Conservation (phyloP, 2,888 invertebrate species). For the Mesorhabditis belari region DNA sequence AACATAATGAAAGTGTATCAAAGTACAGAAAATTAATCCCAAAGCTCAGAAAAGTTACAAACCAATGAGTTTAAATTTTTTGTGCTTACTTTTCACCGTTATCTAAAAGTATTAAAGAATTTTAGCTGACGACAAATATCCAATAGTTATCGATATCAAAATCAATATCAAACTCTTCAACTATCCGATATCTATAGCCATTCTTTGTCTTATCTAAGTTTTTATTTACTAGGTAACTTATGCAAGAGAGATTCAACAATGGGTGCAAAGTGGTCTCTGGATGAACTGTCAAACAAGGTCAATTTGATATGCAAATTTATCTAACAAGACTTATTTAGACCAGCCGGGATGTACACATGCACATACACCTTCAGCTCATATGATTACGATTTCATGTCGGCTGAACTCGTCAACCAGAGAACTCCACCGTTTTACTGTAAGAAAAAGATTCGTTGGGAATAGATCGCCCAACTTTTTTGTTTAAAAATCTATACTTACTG, state of each 20-base stretch:
- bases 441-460: neutral
- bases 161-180: neutral
- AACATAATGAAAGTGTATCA: too few relatives aligned
- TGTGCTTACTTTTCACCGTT: neutral
- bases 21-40: too few relatives aligned
- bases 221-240: slow-evolving; percentile 23
- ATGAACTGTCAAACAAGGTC: slow-evolving; percentile 47
- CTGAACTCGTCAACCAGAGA: slow-evolving; percentile 41
- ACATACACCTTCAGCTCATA: slow-evolving; percentile 47
- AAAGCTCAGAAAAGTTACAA: too few relatives aligned
- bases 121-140: neutral
- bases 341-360: slow-evolving; percentile 49
- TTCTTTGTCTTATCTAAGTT: neutral
- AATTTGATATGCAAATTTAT: neutral
- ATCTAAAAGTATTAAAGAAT: neutral
- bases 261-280: slow-evolving; percentile 50
- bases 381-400: slow-evolving; percentile 46
- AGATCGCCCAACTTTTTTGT: neutral
- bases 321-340: slow-evolving; percentile 16
- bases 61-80: too few relatives aligned
- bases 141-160: neutral
- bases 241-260: slow-evolving; percentile 45
- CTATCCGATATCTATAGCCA: neutral
- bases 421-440: slow-evolving; percentile 49
- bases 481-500: neutral